Conservation (phyloP, 2,113 vertebrate species). For the Tragelaphus scriptus region DNA sequence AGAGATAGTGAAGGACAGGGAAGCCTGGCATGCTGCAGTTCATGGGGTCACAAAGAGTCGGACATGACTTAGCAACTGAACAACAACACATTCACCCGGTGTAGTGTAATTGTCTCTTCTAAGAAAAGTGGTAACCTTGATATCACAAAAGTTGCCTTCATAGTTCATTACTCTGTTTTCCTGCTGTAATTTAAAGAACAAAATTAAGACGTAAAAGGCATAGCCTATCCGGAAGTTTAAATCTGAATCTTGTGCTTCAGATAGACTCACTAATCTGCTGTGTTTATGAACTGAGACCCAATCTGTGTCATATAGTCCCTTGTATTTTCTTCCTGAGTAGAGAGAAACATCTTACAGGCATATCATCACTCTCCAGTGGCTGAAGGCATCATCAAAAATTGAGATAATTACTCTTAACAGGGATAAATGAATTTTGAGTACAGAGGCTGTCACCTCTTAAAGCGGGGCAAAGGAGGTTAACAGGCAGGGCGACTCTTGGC, state of each 20-base stretch:
- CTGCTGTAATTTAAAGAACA: conserved; percentile 43
- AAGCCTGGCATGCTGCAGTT: neutral
- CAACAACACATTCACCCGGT: neutral
- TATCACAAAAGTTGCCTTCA: neutral
- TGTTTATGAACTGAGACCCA: conserved; percentile 45
- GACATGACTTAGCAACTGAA: neutral
- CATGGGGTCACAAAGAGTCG: neutral
- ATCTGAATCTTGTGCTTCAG: conserved; percentile 25
- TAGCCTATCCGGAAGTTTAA: conserved; percentile 18
- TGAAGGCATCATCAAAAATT: conserved; percentile 33
- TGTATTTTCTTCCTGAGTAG: conserved; percentile 43
- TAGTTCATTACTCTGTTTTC: neutral
- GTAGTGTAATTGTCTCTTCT: neutral
- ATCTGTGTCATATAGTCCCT: neutral
- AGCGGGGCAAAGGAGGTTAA: conserved; percentile 6
- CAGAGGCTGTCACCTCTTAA: conserved; percentile 4
- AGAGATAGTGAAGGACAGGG: neutral
- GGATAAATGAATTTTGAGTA: conserved; percentile 54
- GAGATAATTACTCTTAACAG: conserved; percentile 56
- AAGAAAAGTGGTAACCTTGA: neutral
- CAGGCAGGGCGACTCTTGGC: conserved; percentile 16
- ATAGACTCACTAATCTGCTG: conserved; percentile 25
- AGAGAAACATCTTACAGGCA: conserved; percentile 32
- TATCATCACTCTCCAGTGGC: conserved; percentile 31
- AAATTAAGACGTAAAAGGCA: neutral